These are phyloP conservation scores for Tragulus kanchil DNA, from an alignment of 2,113 vertebrate genomes.

Conservation along the genomic window DNA sequence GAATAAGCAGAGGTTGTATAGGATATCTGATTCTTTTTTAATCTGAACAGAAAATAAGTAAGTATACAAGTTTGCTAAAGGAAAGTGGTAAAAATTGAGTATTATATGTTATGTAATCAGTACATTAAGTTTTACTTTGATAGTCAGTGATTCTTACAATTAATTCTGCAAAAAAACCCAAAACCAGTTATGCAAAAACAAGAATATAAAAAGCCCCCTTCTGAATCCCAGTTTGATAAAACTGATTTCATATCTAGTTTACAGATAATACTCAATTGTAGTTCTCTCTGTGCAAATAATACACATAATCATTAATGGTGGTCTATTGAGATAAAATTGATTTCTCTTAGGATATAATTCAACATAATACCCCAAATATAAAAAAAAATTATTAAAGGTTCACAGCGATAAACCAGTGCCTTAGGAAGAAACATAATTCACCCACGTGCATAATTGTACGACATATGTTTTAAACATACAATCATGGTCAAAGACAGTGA, in stretches of 20 bases:
- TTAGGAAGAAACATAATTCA: conserved; percentile 65
- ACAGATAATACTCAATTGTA: conserved; percentile 55
- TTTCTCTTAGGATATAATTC: conserved; percentile 34
- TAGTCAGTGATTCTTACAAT: conserved; percentile 70
- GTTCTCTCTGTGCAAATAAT: conserved; percentile 65
- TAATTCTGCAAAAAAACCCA: conserved; percentile 68
- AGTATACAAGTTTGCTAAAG: conserved; percentile 73
- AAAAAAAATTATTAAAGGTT: conserved; percentile 64
- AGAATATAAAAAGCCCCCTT: conserved; percentile 68
- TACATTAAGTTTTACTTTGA: conserved; percentile 60
- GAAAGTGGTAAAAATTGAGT: conserved; percentile 72
- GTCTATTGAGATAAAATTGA: not conserved
- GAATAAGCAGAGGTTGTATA: conserved; percentile 34
- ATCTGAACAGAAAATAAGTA: conserved; percentile 78
- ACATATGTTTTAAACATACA: conserved; percentile 73
- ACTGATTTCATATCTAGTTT: conserved; percentile 62
- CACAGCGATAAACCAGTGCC: conserved; percentile 67
- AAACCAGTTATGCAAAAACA: conserved; percentile 64
- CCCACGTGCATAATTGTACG: conserved; percentile 58
- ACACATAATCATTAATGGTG: not conserved
- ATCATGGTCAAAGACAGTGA: conserved; percentile 75
- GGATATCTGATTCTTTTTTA: conserved; percentile 71
- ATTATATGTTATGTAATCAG: conserved; percentile 66
- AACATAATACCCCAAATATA: conserved; percentile 63
- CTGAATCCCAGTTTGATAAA: conserved; percentile 44